phyloP scores from a whole-genome alignment of 2,888 invertebrate species.

The Suillia variegata region DNA sequence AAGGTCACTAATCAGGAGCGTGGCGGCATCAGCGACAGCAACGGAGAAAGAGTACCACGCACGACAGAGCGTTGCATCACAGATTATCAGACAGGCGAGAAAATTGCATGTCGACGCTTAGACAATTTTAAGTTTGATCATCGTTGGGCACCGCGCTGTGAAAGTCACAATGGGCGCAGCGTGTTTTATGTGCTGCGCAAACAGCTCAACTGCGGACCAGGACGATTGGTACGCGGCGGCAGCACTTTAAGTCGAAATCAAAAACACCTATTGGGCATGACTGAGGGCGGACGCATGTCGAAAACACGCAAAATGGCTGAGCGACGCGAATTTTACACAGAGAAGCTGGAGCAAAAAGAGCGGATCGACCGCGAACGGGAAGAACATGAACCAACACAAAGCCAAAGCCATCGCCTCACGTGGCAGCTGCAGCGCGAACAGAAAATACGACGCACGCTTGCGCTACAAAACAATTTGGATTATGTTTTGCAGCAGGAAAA shows the following conservation, averaged over 20 bases:
- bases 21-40: too few species aligned
- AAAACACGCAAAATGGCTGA: constrained; percentile 35
- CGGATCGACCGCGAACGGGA: neutral
- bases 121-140: constrained; percentile 65
- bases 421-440: constrained; percentile 25
- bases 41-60: too few species aligned
- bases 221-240: neutral
- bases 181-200: constrained; percentile 69
- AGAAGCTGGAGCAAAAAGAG: constrained; percentile 14
- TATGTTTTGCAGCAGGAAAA: constrained; percentile 27
- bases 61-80: constrained; percentile 47
- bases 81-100: constrained; percentile 44
- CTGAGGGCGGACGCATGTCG: constrained; percentile 22
- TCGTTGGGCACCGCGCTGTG: constrained; percentile 68
- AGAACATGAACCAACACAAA: neutral
- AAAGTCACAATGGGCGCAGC: constrained; percentile 66
- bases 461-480: constrained; percentile 38
- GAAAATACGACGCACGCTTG: constrained; percentile 24
- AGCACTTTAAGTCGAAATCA: neutral
- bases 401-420: constrained; percentile 11
- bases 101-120: constrained; percentile 45
- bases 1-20: constrained; percentile 64
- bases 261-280: neutral
- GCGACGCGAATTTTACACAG: constrained; percentile 21
- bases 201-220: constrained; percentile 62